Evolutionary conservation across 23 tunicate genomes (phyloP), one percentile per base, ranked within the genome.

Genomic region (Botrylloides violaceus): DNA sequence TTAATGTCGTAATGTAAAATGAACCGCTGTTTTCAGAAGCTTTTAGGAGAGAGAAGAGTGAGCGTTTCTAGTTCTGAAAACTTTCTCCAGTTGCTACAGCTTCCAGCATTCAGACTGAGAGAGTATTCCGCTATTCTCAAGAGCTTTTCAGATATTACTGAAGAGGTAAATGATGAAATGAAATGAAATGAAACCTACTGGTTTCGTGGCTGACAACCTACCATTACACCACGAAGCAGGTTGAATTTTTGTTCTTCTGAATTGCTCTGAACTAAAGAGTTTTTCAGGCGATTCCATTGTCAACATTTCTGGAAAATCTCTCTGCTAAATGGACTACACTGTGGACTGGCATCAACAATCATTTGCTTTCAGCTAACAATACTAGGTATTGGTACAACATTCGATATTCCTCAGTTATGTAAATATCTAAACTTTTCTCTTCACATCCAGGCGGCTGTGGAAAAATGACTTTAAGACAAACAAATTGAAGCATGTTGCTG

Each of bases 31-130:
- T 31, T 29, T 3, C 57, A 68, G 74, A 36, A 68, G 18, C 58
- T 68, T 18, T 56, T 68, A 0, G 74, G 74, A 31, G 74, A 68
- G 49, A 38, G 37, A 26, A n/a, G 74, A 34, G 25, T 68, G 4
- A 32, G 49, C 24, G 25, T 24, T 25, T 25, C 37, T 12, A 31
- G 56, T 0, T 68, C 74, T 4, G 74, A 68, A 43, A 68, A 68
- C 37, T 68, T 68, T 68, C 74, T 68, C 0, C 74, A 68, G 28
- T 22, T 68, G 36, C 37, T 68, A 6, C 74, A 68, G n/a, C 30
- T 68, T 4, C 74, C 74, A 20, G 74, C 58, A 4, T 68, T 68
- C 58, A 39, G 74, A 43, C 25, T 68, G 22, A 2, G 57, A 18
- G 74, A 68, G 37, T 68, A 68, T 68, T 56, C 74, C 21, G 21